These are phyloP conservation scores for Trissoscelio sp. DNA, from an alignment of 2,888 invertebrate genomes.

Conservation along the genomic window DNA sequence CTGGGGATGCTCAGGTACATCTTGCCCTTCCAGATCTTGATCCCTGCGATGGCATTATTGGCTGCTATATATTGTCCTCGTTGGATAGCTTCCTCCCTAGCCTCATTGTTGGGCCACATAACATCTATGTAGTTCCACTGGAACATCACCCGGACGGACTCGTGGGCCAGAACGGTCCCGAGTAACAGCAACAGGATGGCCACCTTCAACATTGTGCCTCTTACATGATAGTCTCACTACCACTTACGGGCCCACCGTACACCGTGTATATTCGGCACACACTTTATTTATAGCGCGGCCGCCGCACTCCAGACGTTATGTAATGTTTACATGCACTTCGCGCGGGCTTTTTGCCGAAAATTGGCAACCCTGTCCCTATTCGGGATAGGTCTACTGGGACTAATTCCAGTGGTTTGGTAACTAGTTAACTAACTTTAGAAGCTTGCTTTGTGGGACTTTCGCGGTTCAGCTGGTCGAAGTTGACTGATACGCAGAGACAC, in stretches of 20 bases:
- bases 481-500: no score
- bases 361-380: not conserved
- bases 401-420: no score
- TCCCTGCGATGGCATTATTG: constrained; percentile 88
- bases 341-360: constrained; percentile 31
- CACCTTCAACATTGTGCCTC: constrained; percentile 20
- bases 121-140: constrained; percentile 90
- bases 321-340: constrained; percentile 58
- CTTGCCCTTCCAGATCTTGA: constrained; percentile 87
- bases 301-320: constrained; percentile 50
- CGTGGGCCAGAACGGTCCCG: constrained; percentile 70
- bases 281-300: constrained; percentile 40
- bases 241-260: not conserved
- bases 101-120: constrained; percentile 87
- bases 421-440: no score
- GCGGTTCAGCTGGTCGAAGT: no score
- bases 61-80: constrained; percentile 87
- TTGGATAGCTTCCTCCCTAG: constrained; percentile 85
- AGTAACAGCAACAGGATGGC: constrained; percentile 57
- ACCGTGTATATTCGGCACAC: constrained; percentile 45
- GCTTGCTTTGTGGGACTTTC: no score
- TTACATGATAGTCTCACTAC: not conserved
- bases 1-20: constrained; percentile 89
- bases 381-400: no score
- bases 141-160: constrained; percentile 88